These are phyloP conservation scores for Xestoiulus laeticollis DNA, from an alignment of 2,888 invertebrate species.

Conservation along the genomic window DNA sequence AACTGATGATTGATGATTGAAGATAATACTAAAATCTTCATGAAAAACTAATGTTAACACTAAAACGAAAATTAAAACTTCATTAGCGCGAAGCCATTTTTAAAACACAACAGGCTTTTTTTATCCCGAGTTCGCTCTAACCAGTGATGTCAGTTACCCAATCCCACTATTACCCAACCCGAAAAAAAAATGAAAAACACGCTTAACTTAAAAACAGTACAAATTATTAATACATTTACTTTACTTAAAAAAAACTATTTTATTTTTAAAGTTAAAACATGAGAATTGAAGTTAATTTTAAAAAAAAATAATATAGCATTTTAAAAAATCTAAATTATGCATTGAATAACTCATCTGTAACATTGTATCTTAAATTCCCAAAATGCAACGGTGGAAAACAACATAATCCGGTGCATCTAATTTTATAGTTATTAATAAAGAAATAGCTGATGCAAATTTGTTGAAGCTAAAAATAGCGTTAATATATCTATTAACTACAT, in stretches of 20 bases:
- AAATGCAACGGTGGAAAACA: neutral
- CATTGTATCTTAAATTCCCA: neutral
- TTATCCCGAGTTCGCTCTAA: neutral
- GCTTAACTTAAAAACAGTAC: neutral
- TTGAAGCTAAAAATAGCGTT: neutral
- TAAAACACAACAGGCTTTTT: conserved; percentile 31
- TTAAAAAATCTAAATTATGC: no score
- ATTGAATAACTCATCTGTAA: no score
- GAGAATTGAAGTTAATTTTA: no score
- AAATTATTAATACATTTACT: no score
- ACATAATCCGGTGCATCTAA: neutral
- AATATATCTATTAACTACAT: neutral
- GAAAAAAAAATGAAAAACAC: neutral
- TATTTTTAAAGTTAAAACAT: no score
- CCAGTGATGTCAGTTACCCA: neutral
- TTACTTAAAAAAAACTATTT: no score
- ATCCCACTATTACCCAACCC: neutral
- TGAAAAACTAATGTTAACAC: neutral
- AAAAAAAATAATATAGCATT: no score
- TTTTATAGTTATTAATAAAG: neutral
- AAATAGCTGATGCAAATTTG: neutral
- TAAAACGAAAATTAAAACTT: neutral
- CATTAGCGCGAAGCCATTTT: conserved; percentile 43
- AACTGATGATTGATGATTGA: neutral
- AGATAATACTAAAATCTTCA: neutral